These are phyloP conservation scores for Dryobota labecula DNA, from an alignment of 2,888 invertebrate genomes.

Conservation along the genomic window DNA sequence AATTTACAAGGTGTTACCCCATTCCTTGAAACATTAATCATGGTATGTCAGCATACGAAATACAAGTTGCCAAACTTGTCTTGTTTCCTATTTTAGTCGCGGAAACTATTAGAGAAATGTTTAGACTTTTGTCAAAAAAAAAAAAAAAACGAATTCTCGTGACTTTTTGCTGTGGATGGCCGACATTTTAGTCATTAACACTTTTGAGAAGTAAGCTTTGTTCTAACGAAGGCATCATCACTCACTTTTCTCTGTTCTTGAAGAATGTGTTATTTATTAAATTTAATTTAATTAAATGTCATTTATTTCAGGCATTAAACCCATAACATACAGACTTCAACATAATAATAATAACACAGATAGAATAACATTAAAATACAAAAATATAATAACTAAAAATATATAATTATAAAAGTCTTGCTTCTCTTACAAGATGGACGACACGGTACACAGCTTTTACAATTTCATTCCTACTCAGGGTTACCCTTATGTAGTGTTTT, in stretches of 20 bases:
- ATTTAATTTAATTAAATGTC: too few relatives aligned
- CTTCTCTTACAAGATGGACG: too few relatives aligned
- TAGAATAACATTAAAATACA: too few relatives aligned
- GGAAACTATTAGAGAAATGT: constrained; percentile 40
- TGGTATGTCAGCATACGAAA: constrained; percentile 13
- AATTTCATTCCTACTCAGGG: too few relatives aligned
- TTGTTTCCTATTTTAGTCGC: constrained; percentile 19
- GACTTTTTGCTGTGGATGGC: constrained; percentile 37
- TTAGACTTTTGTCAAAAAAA: constrained; percentile 32
- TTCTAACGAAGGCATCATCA: background rate
- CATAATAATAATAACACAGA: too few relatives aligned
- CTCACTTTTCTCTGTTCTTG: background rate
- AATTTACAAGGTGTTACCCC: background rate
- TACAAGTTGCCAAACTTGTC: constrained; percentile 28
- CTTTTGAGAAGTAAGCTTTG: constrained; percentile 12
- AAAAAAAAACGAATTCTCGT: too few relatives aligned
- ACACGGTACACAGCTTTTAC: too few relatives aligned
- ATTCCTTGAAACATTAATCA: constrained; percentile 26
- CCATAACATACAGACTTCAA: too few relatives aligned
- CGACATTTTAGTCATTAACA: constrained; percentile 38
- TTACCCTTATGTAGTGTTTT: background rate
- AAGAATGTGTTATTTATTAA: too few relatives aligned
- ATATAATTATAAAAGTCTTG: too few relatives aligned
- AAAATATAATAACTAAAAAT: too few relatives aligned
- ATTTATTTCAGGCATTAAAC: too few relatives aligned